Evolutionary conservation across 35 echinoderm and acorn worm species (phyloP).

Genomic region (Nesometra sesokonis): DNA sequence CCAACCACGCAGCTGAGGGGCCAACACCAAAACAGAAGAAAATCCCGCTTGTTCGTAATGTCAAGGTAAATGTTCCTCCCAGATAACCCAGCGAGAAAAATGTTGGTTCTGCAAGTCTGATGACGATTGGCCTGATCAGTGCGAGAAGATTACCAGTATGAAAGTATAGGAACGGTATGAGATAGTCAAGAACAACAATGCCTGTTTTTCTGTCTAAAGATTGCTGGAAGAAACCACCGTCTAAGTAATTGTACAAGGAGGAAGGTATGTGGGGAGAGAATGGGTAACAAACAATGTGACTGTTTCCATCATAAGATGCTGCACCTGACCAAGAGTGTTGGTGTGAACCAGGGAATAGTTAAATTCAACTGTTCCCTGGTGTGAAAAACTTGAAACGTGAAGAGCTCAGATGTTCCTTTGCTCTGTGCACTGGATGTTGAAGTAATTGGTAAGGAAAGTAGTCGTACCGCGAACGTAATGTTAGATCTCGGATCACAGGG

Average conservation of each 20-base stretch:
- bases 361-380: no score
- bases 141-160: neutral
- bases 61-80: neutral
- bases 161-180: neutral
- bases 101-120: constrained; percentile 1
- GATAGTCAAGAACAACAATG: constrained; percentile 5
- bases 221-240: constrained; percentile 4
- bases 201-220: constrained; percentile 26
- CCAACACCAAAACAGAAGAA: neutral
- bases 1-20: neutral
- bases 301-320: constrained; percentile 8
- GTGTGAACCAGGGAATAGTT: neutral
- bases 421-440: constrained; percentile 27
- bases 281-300: neutral
- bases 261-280: constrained; percentile 6
- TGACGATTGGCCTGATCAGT: neutral
- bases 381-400: neutral
- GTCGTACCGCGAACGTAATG: constrained; percentile 2
- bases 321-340: neutral
- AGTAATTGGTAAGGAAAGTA: neutral
- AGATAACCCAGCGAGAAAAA: neutral
- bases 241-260: neutral
- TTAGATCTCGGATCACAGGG: constrained; percentile 24
- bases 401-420: constrained; percentile 5
- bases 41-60: neutral